These are phyloP conservation scores for Chironomus striatipennis DNA, from an alignment of 1,140 invertebrate genomes.

Conservation along the genomic window DNA sequence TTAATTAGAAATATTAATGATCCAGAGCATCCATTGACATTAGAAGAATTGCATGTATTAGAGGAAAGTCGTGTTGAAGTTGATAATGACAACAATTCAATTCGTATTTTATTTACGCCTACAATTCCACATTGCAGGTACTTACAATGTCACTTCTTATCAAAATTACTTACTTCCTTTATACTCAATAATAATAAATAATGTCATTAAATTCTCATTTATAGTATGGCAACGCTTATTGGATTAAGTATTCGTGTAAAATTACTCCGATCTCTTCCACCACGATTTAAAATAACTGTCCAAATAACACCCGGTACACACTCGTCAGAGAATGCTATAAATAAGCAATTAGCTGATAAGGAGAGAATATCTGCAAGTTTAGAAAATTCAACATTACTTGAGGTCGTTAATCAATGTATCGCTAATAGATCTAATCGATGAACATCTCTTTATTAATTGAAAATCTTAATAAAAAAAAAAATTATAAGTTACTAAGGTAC, in stretches of 20 bases:
- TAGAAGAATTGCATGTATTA: conserved; percentile 94
- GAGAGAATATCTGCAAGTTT: conserved; percentile 94
- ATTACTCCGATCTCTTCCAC: conserved; percentile 75
- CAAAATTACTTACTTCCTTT: background rate
- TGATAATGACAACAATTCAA: conserved; percentile 58
- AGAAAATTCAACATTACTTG: conserved; percentile 83
- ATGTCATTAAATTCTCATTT: background rate
- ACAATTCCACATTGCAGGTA: conserved; percentile 90
- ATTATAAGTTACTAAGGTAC: conserved; percentile 20
- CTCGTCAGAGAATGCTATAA: conserved; percentile 82
- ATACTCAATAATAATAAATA: background rate
- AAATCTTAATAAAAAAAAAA: conserved; percentile 24
- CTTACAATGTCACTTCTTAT: no score
- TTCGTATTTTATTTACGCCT: conserved; percentile 84
- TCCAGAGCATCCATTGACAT: conserved; percentile 94
- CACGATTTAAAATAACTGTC: conserved; percentile 82
- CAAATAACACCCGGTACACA: conserved; percentile 89
- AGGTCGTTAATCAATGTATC: conserved; percentile 92
- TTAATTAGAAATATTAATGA: conserved; percentile 92
- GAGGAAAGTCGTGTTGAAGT: conserved; percentile 74
- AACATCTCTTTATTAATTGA: conserved; percentile 26
- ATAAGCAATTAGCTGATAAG: conserved; percentile 97
- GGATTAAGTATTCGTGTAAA: conserved; percentile 73
- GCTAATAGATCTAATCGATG: conserved; percentile 30
- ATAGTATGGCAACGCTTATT: conserved; percentile 95